Conservation (phyloP, 2,797 vertebrate species). For the Darevskia nairensis region DNA sequence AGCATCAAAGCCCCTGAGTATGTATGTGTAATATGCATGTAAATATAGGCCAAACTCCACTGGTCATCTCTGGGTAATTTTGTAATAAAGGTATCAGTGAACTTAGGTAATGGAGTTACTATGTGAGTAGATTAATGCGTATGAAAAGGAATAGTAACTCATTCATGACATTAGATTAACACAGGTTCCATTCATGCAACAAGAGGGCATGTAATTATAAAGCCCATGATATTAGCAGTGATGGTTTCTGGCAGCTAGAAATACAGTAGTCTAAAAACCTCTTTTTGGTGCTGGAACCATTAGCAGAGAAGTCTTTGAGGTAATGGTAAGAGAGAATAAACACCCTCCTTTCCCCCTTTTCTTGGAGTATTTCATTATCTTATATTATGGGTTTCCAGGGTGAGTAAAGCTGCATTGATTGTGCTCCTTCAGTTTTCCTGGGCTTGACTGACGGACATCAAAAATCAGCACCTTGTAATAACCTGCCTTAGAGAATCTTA, state of each 20-base stretch:
- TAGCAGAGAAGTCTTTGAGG: conserved; percentile 7
- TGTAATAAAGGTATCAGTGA: background rate
- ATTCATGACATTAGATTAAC: background rate
- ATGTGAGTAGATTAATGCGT: background rate
- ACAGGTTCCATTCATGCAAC: background rate
- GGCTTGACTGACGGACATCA: conserved; percentile 51
- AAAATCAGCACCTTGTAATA: conserved; percentile 70
- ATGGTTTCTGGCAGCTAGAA: background rate
- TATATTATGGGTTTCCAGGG: conserved; percentile 61
- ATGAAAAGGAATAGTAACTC: background rate
- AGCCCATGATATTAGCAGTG: conserved; percentile 6
- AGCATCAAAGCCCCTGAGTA: background rate
- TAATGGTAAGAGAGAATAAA: conserved; percentile 36
- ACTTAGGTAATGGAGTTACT: background rate
- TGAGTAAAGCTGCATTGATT: conserved; percentile 64
- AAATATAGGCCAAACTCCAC: background rate
- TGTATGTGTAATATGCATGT: background rate
- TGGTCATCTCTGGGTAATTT: background rate
- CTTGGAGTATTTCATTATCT: conserved; percentile 38
- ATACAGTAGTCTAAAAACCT: conserved; percentile 24
- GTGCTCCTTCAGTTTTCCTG: conserved; percentile 64
- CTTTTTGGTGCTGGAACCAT: background rate
- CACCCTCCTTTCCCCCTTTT: conserved; percentile 10
- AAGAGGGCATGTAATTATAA: background rate
- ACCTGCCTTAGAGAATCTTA: conserved; percentile 64